Evolutionary conservation across 2,113 vertebrate genomes (phyloP).

Genomic region (Poecile atricapillus): DNA sequence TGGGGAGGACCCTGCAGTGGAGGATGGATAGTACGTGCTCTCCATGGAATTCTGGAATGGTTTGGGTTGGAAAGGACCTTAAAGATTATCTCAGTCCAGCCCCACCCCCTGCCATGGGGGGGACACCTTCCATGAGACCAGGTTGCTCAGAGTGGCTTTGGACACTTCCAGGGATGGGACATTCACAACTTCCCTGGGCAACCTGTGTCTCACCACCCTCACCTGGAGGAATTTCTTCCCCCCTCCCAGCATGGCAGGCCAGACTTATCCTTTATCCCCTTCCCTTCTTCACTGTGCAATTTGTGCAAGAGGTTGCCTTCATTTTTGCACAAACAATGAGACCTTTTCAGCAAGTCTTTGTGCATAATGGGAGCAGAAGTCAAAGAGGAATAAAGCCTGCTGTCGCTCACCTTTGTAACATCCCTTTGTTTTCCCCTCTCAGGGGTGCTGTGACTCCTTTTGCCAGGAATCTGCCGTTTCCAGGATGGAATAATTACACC

Average conservation of each 20-base stretch:
- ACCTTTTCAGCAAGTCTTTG: not conserved
- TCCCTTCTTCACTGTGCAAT: not conserved
- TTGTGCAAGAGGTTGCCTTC: not conserved
- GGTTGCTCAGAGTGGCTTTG: not conserved
- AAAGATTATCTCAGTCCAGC: not conserved
- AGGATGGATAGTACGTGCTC: fast-evolving
- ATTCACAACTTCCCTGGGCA: not conserved
- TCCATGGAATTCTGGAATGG: not conserved
- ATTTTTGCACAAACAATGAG: not conserved
- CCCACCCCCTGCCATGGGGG: not conserved
- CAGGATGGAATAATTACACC: constrained; percentile 28
- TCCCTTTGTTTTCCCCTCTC: constrained; percentile 31
- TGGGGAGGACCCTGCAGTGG: not conserved
- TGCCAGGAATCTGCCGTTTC: not conserved
- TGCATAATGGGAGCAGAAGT: not conserved
- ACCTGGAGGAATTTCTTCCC: not conserved
- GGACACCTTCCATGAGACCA: not conserved
- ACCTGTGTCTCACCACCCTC: not conserved
- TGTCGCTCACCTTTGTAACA: constrained; percentile 2
- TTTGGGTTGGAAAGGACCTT: not conserved
- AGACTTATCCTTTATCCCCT: not conserved
- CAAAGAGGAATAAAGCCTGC: not conserved
- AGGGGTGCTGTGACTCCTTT: constrained; percentile 5
- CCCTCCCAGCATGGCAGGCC: not conserved
- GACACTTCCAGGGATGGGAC: not conserved